These are phyloP conservation scores for Sphaeridia pumilis DNA, from an alignment of 2,888 invertebrate genomes.

Conservation along the genomic window DNA sequence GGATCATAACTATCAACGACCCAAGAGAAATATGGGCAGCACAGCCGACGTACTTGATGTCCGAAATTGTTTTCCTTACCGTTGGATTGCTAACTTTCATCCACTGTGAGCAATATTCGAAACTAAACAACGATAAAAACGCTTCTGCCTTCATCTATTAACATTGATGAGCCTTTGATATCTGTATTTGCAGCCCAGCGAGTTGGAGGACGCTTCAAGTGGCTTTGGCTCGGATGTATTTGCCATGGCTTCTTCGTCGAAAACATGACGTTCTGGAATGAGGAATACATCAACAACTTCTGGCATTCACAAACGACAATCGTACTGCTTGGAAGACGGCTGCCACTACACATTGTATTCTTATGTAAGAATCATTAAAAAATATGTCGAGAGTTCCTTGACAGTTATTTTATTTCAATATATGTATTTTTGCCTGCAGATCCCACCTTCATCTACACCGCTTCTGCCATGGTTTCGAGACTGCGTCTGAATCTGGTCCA, in stretches of 20 bases:
- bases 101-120: slow-evolving; percentile 49
- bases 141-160: background rate
- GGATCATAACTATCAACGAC: slow-evolving; percentile 50
- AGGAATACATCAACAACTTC: slow-evolving; percentile 66
- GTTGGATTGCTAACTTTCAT: slow-evolving; percentile 53
- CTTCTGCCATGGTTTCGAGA: slow-evolving; percentile 43
- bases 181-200: slow-evolving; percentile 46
- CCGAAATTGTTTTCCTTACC: slow-evolving; percentile 50
- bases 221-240: slow-evolving; percentile 60
- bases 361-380: slow-evolving; percentile 53
- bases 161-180: background rate
- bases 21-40: slow-evolving; percentile 49
- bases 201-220: slow-evolving; percentile 60
- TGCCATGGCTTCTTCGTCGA: slow-evolving; percentile 62
- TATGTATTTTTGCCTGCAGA: slow-evolving; percentile 38
- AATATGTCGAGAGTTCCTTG: too few relatives aligned
- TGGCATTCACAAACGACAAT: slow-evolving; percentile 70
- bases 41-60: slow-evolving; percentile 55
- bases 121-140: background rate
- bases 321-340: slow-evolving; percentile 55
- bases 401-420: too few relatives aligned
- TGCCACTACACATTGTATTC: slow-evolving; percentile 60
- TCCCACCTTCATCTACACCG: slow-evolving; percentile 45
- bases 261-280: slow-evolving; percentile 54
- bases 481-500: slow-evolving; percentile 44